A percentile compares a stretch with the other conserved stretches of the same genome.
These are phyloP conservation scores for Perodicticus potto DNA, from an alignment of 2,797 vertebrate species.

Conservation along the genomic window DNA sequence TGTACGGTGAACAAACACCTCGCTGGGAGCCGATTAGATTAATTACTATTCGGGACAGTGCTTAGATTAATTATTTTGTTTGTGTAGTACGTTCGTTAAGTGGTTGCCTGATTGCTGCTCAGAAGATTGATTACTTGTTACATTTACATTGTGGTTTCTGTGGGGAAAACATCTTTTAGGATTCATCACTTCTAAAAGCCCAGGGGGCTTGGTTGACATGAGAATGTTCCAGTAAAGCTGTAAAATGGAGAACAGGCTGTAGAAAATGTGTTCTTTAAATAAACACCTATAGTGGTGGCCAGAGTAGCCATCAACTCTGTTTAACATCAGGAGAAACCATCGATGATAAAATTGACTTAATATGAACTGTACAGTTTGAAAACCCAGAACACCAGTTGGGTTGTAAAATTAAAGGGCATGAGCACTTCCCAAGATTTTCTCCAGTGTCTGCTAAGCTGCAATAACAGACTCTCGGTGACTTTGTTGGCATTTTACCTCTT, in stretches of 20 bases:
- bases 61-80: conserved; percentile 90
- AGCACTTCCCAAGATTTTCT: neutral
- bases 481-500: neutral
- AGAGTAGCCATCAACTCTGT: conserved; percentile 55
- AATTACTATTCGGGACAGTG: conserved; percentile 87
- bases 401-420: neutral
- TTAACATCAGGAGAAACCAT: conserved; percentile 65
- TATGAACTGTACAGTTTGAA: neutral
- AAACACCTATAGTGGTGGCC: conserved; percentile 59
- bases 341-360: conserved; percentile 73
- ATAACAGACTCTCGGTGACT: neutral
- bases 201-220: conserved; percentile 70
- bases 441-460: neutral
- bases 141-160: conserved; percentile 88
- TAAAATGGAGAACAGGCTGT: conserved; percentile 4
- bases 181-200: conserved; percentile 84
- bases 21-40: conserved; percentile 84
- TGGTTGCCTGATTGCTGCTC: conserved; percentile 88
- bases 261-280: conserved; percentile 73
- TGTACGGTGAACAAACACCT: conserved; percentile 72
- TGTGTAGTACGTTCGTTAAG: conserved; percentile 87
- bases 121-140: conserved; percentile 88
- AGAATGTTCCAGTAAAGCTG: conserved; percentile 54
- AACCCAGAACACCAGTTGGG: neutral
- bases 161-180: conserved; percentile 83